Conservation (phyloP, 1,140 invertebrate species). For the Rhagoletis zephyria region DNA sequence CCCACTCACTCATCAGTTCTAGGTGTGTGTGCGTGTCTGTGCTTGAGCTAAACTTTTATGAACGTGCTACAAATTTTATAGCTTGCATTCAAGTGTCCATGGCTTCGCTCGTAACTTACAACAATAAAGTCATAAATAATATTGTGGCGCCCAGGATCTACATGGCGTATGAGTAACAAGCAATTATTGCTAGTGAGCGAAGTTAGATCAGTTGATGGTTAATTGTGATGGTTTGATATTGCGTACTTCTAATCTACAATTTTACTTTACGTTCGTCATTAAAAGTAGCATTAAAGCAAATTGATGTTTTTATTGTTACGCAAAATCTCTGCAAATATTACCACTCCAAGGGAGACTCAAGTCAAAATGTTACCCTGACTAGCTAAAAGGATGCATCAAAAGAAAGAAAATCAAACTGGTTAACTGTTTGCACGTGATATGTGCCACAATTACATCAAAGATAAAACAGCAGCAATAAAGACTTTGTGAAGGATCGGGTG, state of each 20-base stretch:
- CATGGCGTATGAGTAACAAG: not conserved
- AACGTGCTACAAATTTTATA: not conserved
- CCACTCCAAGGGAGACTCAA: too few relatives aligned
- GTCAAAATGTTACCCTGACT: too few relatives aligned
- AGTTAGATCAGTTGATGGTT: not conserved
- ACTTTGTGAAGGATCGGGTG: not conserved
- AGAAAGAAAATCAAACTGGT: not conserved
- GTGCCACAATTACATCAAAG: not conserved
- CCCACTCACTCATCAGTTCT: not conserved
- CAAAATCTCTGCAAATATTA: too few relatives aligned
- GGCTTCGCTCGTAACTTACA: not conserved
- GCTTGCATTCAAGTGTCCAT: not conserved
- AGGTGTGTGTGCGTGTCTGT: not conserved
- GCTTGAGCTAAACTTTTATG: not conserved
- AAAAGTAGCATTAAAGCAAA: too few relatives aligned
- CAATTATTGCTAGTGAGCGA: not conserved
- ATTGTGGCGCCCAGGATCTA: not conserved
- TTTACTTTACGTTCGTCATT: too few relatives aligned
- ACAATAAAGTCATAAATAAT: too few relatives aligned
- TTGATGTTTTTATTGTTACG: too few relatives aligned
- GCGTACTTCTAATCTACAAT: too few relatives aligned
- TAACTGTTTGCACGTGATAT: not conserved
- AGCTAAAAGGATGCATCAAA: too few relatives aligned
- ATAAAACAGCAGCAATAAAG: not conserved
- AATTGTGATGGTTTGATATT: too few relatives aligned